Conservation (phyloP, 2,888 invertebrate genomes). For the Caenorhabditis zanzibari region DNA sequence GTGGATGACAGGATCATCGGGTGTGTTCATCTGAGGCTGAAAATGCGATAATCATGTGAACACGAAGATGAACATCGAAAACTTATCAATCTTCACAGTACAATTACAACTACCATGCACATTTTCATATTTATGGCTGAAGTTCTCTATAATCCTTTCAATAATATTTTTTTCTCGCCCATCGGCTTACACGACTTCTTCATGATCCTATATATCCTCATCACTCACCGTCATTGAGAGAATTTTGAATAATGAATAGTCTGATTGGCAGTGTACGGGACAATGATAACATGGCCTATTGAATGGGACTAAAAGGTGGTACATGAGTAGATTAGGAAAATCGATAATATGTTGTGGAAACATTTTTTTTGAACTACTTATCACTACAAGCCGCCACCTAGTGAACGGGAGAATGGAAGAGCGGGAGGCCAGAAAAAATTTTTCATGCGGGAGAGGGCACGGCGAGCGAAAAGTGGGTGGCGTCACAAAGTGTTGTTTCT, state of each 20-base stretch:
- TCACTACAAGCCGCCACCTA: conserved; percentile 30
- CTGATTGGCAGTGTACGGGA: background rate
- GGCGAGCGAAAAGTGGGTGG: conserved; percentile 61
- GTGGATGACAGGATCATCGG: conserved; percentile 81
- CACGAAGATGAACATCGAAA: conserved; percentile 1
- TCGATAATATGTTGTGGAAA: conserved; percentile 20
- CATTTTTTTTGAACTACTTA: conserved; percentile 2
- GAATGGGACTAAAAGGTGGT: conserved; percentile 31
- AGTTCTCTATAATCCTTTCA: no score
- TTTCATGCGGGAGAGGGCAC: conserved; percentile 58
- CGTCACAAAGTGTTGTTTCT: conserved; percentile 48
- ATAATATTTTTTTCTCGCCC: no score
- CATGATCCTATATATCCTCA: conserved; percentile 5
- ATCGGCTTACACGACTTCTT: conserved; percentile 26
- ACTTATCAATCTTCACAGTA: conserved; percentile 27
- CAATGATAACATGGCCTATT: conserved; percentile 25
- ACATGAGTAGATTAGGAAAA: conserved; percentile 33
- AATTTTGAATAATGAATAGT: background rate
- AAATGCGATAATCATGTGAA: conserved; percentile 54
- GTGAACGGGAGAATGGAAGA: conserved; percentile 42
- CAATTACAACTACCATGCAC: conserved; percentile 46
- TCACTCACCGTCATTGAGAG: background rate
- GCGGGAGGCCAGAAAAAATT: conserved; percentile 31
- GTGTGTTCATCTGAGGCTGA: conserved; percentile 81
- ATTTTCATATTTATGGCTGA: conserved; percentile 14